These are phyloP conservation scores for Okamejei kenojei DNA, from an alignment of 2,797 vertebrate species.

Conservation along the genomic window DNA sequence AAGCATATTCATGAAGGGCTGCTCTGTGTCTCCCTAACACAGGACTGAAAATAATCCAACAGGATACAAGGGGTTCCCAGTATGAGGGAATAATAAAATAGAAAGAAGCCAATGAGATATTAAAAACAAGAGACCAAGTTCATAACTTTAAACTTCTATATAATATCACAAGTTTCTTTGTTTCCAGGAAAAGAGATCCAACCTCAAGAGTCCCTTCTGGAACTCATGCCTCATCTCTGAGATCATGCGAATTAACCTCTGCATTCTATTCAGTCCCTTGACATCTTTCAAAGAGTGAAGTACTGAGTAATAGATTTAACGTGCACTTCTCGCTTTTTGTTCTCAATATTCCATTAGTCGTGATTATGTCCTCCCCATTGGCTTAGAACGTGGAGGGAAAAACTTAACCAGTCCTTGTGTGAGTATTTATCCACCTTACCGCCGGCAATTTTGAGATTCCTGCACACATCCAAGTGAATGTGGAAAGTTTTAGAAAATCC, in stretches of 20 bases:
- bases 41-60: background rate
- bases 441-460: too few relatives aligned
- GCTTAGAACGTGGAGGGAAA: too few relatives aligned
- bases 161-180: background rate
- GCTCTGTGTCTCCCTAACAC: background rate
- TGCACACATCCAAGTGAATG: too few relatives aligned
- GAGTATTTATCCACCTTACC: too few relatives aligned
- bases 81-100: background rate
- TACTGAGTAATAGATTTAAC: background rate
- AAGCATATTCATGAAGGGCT: background rate
- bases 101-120: background rate
- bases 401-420: too few relatives aligned
- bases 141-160: background rate
- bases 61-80: constrained; percentile 8
- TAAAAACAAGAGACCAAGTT: background rate
- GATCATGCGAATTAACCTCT: background rate
- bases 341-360: background rate
- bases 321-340: background rate
- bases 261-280: background rate
- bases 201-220: background rate
- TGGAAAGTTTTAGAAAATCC: too few relatives aligned
- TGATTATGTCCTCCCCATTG: too few relatives aligned
- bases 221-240: background rate
- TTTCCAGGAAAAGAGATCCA: background rate
- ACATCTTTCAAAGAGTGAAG: background rate